Evolutionary conservation across 2,888 invertebrate species (phyloP).

Genomic region (Eupithecia tripunctaria): DNA sequence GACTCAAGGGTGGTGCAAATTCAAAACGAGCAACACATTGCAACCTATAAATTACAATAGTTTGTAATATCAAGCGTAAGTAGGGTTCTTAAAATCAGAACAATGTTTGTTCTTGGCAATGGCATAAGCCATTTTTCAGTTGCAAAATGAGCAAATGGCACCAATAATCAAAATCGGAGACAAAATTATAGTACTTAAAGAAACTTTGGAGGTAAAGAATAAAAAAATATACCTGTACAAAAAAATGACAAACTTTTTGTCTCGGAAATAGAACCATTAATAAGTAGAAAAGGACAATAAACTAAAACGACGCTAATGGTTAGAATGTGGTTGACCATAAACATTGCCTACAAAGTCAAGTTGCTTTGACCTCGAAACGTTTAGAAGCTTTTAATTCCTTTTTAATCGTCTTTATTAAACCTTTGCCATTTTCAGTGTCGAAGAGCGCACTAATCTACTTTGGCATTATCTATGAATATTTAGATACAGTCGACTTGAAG

Average conservation of each 20-base stretch:
- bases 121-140: background rate
- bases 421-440: background rate
- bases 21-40: too few relatives aligned
- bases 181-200: background rate
- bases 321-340: slow-evolving; percentile 4
- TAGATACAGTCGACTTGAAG: background rate
- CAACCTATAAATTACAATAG: too few relatives aligned
- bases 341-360: background rate
- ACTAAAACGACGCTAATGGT: background rate
- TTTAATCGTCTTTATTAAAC: background rate
- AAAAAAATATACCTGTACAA: background rate
- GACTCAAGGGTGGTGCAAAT: too few relatives aligned
- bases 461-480: background rate
- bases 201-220: background rate
- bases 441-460: background rate
- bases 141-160: background rate
- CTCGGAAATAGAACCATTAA: background rate
- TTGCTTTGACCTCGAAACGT: slow-evolving; percentile 3
- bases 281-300: background rate
- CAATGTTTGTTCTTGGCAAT: too few relatives aligned
- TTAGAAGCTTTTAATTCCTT: slow-evolving; percentile 12
- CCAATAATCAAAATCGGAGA: background rate
- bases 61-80: too few relatives aligned
- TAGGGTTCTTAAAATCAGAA: too few relatives aligned
- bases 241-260: background rate